A percentile compares a stretch with the other conserved stretches of the same genome.
Conservation (phyloP, 2,113 vertebrate genomes). For the Oenanthe melanoleuca region DNA sequence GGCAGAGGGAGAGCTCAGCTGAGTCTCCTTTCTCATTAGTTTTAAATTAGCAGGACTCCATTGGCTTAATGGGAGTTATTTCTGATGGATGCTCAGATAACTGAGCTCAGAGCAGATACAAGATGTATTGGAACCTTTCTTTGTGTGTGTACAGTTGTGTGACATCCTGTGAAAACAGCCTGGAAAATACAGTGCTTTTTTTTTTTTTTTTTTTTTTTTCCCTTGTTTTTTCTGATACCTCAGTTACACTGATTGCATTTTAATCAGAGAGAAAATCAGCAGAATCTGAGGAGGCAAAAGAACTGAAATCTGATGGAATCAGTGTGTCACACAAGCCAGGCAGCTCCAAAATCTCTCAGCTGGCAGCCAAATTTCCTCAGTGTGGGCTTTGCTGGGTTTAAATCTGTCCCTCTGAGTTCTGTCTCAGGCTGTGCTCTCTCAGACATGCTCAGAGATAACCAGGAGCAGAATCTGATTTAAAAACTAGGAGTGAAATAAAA, state of each 20-base stretch:
- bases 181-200: rapidly evolving
- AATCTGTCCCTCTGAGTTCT: background rate
- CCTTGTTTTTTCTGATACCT: no score
- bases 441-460: background rate
- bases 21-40: background rate
- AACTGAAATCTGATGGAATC: no score
- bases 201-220: no score
- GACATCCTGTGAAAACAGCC: rapidly evolving
- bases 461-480: background rate
- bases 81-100: background rate
- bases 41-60: background rate
- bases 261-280: no score
- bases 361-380: no score
- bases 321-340: no score
- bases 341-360: no score
- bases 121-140: background rate
- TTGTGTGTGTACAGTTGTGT: background rate
- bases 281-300: no score
- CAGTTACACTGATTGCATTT: no score
- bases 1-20: background rate
- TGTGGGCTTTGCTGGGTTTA: background rate
- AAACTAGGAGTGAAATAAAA: background rate
- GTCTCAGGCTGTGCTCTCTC: rapidly evolving
- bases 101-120: background rate
- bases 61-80: background rate